phyloP scores from a whole-genome alignment of 2,113 vertebrate species.

The Mastomys natalensis region DNA sequence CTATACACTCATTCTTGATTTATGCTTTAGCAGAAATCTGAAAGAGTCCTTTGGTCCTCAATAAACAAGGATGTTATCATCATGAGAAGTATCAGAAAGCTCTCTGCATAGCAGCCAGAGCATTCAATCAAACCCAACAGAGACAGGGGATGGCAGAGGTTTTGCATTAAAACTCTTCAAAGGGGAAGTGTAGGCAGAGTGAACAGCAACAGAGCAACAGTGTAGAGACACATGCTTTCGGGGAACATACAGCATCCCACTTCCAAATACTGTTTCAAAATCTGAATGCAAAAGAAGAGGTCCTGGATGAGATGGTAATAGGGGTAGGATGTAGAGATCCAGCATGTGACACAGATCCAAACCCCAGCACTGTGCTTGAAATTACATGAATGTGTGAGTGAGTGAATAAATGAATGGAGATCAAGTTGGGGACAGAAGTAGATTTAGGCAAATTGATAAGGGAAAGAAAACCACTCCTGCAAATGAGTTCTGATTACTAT shows the following conservation, averaged over 20 bases:
- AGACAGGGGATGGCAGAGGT: not conserved
- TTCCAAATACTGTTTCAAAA: not conserved
- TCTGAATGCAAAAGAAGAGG: not conserved
- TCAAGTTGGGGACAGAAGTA: not conserved
- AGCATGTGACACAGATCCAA: accelerated
- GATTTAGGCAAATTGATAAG: not conserved
- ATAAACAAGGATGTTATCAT: not conserved
- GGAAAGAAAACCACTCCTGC: conserved; percentile 18
- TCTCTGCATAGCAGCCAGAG: not conserved
- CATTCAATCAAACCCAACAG: not conserved
- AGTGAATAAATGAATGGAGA: not conserved
- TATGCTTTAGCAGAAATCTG: not conserved
- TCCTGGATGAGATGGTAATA: not conserved
- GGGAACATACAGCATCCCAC: accelerated
- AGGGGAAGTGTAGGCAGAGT: accelerated
- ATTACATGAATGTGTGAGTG: not conserved
- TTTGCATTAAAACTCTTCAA: not conserved
- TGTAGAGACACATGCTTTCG: not conserved
- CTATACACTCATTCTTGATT: not conserved
- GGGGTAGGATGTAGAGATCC: not conserved
- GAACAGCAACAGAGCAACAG: too few relatives aligned
- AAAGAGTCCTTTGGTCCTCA: not conserved
- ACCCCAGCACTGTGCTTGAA: not conserved
- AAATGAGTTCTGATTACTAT: conserved; percentile 60
- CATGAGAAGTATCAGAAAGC: not conserved